Percentiles rank a stretch among this genome's conserved stretches.
phyloP scores from a whole-genome alignment of 1,140 invertebrate species.

The Mactra quadrangularis region DNA sequence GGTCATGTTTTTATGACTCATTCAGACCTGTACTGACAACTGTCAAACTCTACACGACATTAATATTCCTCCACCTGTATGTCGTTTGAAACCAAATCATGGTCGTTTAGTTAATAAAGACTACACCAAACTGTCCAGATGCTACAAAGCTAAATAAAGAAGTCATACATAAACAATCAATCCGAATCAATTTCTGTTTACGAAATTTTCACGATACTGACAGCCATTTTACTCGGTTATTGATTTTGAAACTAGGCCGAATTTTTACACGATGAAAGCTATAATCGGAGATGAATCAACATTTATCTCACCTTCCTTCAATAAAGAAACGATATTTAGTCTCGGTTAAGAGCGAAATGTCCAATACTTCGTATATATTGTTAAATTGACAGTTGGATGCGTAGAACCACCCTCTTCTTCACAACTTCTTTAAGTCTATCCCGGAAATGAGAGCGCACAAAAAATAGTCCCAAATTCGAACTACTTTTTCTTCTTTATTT shows the following conservation, averaged over 20 bases:
- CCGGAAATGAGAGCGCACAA: conserved; percentile 36
- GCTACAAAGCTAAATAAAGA: too few relatives aligned
- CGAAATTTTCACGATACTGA: conserved; percentile 13
- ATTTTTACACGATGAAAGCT: background rate
- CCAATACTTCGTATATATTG: background rate
- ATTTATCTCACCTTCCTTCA: background rate
- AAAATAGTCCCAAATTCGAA: conserved; percentile 29
- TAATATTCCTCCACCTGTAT: too few relatives aligned
- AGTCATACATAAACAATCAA: too few relatives aligned
- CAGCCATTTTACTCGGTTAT: conserved; percentile 33
- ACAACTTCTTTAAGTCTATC: conserved; percentile 36
- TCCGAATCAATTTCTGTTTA: too few relatives aligned
- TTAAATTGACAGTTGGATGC: conserved; percentile 56
- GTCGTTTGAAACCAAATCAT: too few relatives aligned
- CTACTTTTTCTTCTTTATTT: too few relatives aligned
- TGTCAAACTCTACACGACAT: too few relatives aligned
- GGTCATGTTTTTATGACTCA: conserved; percentile 8
- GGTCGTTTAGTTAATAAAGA: too few relatives aligned
- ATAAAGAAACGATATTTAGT: background rate
- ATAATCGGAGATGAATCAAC: background rate
- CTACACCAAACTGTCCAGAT: too few relatives aligned
- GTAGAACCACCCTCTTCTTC: conserved; percentile 66
- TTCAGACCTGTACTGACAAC: background rate
- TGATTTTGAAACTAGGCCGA: background rate
- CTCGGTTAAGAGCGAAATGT: background rate